Evolutionary conservation across 2,797 vertebrate species (phyloP).

Genomic region (Mormyrops attenuatus): DNA sequence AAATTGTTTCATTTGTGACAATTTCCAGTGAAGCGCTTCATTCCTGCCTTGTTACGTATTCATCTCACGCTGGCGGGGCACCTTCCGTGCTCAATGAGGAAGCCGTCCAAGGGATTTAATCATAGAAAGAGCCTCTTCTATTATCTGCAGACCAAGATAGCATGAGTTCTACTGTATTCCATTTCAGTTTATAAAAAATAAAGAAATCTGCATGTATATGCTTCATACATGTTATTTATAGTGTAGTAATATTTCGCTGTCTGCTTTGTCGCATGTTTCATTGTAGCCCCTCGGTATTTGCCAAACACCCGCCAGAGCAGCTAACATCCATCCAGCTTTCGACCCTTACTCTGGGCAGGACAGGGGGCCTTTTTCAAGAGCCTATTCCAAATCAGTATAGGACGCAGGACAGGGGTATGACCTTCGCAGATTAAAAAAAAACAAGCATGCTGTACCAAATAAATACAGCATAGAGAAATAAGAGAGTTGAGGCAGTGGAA

Average conservation of each 20-base stretch:
- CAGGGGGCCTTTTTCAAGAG: neutral
- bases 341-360: neutral
- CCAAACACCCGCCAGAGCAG: neutral
- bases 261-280: neutral
- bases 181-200: neutral
- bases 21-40: neutral
- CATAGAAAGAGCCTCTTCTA: neutral
- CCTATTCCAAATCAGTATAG: neutral
- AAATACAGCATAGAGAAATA: neutral
- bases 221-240: neutral
- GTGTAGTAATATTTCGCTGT: neutral
- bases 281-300: neutral
- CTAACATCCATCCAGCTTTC: neutral
- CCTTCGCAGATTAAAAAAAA: neutral
- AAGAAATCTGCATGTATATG: neutral
- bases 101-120: neutral
- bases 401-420: neutral
- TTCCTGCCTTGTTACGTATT: neutral
- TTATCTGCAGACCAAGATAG: neutral
- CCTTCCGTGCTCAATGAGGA: neutral
- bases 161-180: neutral
- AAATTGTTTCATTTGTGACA: slow-evolving; percentile 8
- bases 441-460: neutral
- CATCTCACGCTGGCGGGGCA: neutral
- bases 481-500: neutral